Base-by-base conservation (phyloP, 2,888 invertebrate genomes). In the Morpho helenor region DNA sequence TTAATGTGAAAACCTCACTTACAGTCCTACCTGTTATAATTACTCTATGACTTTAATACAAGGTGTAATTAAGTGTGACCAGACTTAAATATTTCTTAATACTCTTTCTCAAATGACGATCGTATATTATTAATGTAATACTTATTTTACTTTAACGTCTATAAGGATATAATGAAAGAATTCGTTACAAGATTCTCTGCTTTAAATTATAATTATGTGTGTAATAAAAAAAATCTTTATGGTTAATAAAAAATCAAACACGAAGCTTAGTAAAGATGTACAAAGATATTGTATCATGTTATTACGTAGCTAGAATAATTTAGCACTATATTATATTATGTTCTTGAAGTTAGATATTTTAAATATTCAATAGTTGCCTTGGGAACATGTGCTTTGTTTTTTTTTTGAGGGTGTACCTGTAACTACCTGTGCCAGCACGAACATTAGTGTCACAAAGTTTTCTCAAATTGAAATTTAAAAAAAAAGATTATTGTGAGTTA, bases 221-320 rank as follows among this genome's bases (percentile, higher is more conserved):
- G 45, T 53, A 41, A 31, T 5, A 31, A 52, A 47, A 8, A 53
- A 41, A 40, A 53, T 47, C 46, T 53, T 43, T 8, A 43, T 43
- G 43, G n/a, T 43, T 43, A 43, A 7, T 62, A 55, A 57, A 60
- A 66, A 57, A 59, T 69, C 68, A 69, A 76, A 75, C 74, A 75
- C 72, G 82, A 84, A 84, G 82, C 82, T 84, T 85, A 83, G 71
- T 77, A 59, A 69, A 76, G 77, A 77, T 86, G 86, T 88, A 88
- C 88, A 89, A 87, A 88, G 77, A 77, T 78, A 79, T 77, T 75
- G 69, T 80, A 74, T 77, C 74, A 71, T 76, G 74, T 80, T 79
- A 79, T 73, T 75, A 69, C 72, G 75, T 87, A 87, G 85, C 70
- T 87, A 87, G 84, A 76, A 76, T 87, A 87, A 87, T 85, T 82